phyloP scores from a whole-genome alignment of 1,140 invertebrate genomes.

The Pogonognathellus flavescens region DNA sequence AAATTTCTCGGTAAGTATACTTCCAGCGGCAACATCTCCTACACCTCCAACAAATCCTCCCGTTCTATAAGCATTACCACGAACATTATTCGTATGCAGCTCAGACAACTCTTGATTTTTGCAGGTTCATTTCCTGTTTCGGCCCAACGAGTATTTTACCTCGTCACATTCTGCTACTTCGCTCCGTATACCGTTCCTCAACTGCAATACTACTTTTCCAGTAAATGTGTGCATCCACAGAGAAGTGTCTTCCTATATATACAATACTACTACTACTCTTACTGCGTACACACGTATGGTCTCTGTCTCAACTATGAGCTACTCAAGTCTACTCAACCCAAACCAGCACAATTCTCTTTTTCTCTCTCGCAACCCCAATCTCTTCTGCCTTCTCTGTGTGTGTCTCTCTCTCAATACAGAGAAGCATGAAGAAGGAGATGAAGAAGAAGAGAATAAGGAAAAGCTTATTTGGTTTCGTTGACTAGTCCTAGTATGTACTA shows the following conservation, averaged over 20 bases:
- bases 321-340: neutral
- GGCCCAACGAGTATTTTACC: conserved; percentile 49
- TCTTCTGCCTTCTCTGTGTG: too few species aligned
- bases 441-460: conserved; percentile 9
- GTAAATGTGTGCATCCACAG: too few species aligned
- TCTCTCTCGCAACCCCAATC: neutral
- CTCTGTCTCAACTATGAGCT: neutral
- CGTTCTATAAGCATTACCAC: neutral
- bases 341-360: neutral
- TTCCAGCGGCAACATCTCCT: neutral
- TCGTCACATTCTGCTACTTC: conserved; percentile 18
- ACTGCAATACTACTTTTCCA: too few species aligned
- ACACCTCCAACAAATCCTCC: neutral
- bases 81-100: conserved; percentile 38
- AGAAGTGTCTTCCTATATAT: too few species aligned
- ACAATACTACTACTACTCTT: neutral
- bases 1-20: too few species aligned
- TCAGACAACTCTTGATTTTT: conserved; percentile 50
- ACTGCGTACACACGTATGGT: neutral
- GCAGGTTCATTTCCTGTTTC: conserved; percentile 49
- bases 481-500: neutral
- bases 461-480: conserved; percentile 26
- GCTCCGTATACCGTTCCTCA: neutral
- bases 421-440: neutral
- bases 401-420: too few species aligned